phyloP scores from a whole-genome alignment of 2,113 vertebrate genomes.

The Lepus europaeus region DNA sequence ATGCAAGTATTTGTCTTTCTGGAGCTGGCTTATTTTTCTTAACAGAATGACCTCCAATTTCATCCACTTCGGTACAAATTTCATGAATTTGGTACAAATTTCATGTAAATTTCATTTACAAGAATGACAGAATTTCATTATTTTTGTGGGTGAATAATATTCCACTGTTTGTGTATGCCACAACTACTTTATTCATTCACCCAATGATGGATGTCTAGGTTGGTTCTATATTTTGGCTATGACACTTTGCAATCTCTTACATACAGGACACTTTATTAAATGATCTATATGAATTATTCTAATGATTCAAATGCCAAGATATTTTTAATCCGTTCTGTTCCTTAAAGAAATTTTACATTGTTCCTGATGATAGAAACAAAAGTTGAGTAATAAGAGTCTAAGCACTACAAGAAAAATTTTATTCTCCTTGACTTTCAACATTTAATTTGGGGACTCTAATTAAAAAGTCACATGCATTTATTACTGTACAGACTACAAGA shows the following conservation, averaged over 20 bases:
- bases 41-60: too few species aligned
- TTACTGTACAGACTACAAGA: neutral
- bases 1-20: slow-evolving; percentile 9
- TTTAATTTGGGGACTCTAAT: neutral
- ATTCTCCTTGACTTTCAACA: neutral
- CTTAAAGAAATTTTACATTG: neutral
- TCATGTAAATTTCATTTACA: too few species aligned
- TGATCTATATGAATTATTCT: neutral
- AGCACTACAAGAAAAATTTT: slow-evolving; percentile 6
- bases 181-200: too few species aligned
- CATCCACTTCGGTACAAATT: too few species aligned
- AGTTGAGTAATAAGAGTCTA: neutral
- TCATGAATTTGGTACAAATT: too few species aligned
- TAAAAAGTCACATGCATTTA: neutral
- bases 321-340: neutral
- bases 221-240: too few species aligned
- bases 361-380: neutral
- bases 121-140: too few species aligned
- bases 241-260: neutral
- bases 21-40: neutral
- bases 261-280: neutral
- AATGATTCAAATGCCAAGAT: neutral
- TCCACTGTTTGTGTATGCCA: too few species aligned
- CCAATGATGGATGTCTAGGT: too few species aligned
- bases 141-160: too few species aligned